These are phyloP conservation scores for Hybognathus amarus DNA, from an alignment of 2,797 vertebrate genomes.

Conservation along the genomic window DNA sequence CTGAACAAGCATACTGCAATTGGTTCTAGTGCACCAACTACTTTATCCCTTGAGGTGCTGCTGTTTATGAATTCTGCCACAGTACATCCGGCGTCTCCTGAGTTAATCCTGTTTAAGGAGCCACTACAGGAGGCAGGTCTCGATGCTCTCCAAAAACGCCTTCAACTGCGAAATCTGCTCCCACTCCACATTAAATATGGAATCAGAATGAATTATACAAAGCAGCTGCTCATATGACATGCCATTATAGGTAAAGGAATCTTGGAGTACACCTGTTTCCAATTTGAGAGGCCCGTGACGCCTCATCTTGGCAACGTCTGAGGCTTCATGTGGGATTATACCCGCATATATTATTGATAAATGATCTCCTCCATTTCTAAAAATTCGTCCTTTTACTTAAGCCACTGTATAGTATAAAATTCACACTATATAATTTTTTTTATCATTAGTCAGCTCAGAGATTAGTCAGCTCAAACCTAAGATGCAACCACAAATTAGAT, in stretches of 20 bases:
- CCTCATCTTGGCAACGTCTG: constrained; percentile 67
- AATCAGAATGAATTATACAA: constrained; percentile 81
- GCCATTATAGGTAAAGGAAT: constrained; percentile 67
- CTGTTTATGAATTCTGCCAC: constrained; percentile 41
- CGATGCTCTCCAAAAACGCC: constrained; percentile 41
- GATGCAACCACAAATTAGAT: neutral
- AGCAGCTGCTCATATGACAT: constrained; percentile 79
- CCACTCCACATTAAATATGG: constrained; percentile 76
- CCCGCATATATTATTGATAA: constrained; percentile 74
- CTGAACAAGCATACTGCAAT: neutral
- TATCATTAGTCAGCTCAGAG: neutral
- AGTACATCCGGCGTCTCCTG: constrained; percentile 24
- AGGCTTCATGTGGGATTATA: constrained; percentile 60
- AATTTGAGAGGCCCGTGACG: constrained; percentile 67
- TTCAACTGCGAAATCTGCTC: constrained; percentile 54
- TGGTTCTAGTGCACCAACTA: neutral
- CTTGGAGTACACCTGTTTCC: constrained; percentile 74
- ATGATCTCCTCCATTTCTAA: constrained; percentile 59
- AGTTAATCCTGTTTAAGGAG: constrained; percentile 50
- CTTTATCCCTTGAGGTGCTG: constrained; percentile 5
- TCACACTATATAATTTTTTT: neutral
- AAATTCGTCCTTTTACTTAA: constrained; percentile 15
- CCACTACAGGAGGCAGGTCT: constrained; percentile 38
- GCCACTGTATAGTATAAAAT: neutral
- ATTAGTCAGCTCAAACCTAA: too few species aligned